phyloP scores from a whole-genome alignment of 2,113 vertebrate species.

The Bujurquina vittata region DNA sequence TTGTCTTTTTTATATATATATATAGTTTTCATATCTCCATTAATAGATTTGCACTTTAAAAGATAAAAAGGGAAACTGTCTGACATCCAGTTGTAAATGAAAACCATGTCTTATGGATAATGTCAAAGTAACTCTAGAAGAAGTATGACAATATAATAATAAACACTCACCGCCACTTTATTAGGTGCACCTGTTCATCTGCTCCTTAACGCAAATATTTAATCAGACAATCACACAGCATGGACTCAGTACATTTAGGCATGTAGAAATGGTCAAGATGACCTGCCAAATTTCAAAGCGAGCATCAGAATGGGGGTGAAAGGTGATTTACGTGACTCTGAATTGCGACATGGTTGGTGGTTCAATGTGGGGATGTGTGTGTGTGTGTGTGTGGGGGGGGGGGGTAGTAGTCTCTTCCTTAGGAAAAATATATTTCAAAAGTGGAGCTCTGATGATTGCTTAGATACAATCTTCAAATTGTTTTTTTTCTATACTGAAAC shows the following conservation, averaged over 20 bases:
- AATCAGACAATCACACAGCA: background rate
- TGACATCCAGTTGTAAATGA: background rate
- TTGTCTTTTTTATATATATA: fast-evolving
- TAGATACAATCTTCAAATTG: background rate
- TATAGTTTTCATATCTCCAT: background rate
- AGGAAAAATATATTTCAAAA: too few species aligned
- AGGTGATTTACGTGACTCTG: background rate
- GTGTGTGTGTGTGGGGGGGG: too few species aligned
- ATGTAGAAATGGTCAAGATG: background rate
- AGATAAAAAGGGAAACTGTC: background rate
- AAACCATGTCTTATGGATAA: background rate
- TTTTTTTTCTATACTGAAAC: background rate
- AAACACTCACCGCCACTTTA: background rate
- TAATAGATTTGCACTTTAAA: too few species aligned
- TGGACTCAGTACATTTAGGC: background rate
- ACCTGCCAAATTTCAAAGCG: background rate
- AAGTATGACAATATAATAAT: background rate
- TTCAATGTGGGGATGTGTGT: too few species aligned
- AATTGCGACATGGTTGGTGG: too few species aligned
- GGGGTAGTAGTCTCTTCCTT: too few species aligned
- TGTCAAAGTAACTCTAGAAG: background rate
- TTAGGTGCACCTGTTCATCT: background rate
- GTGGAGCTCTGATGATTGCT: background rate
- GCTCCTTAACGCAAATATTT: background rate
- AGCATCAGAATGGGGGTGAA: background rate